Conservation (phyloP, 2,113 vertebrate species). For the Hemiscyllium ocellatum region DNA sequence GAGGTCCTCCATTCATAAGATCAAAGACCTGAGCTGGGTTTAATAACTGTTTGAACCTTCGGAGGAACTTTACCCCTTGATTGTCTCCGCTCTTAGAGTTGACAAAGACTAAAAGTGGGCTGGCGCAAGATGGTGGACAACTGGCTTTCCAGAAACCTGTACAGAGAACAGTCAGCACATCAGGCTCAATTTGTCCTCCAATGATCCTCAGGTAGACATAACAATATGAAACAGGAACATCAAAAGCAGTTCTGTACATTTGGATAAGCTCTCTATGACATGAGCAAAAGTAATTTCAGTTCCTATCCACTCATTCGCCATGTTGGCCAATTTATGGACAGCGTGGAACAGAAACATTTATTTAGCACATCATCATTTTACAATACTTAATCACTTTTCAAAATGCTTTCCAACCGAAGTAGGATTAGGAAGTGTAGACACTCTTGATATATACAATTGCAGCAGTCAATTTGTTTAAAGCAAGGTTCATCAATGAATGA, state of each 20-base stretch:
- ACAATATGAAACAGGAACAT: background rate
- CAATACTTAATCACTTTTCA: background rate
- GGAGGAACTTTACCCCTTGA: conserved; percentile 97
- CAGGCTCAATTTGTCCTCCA: background rate
- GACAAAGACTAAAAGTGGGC: conserved; percentile 93
- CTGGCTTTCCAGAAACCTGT: conserved; percentile 98
- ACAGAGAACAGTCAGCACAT: background rate
- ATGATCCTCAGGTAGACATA: too few species aligned
- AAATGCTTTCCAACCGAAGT: background rate
- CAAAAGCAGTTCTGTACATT: background rate
- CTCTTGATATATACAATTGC: background rate
- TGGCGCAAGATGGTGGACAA: conserved; percentile 92
- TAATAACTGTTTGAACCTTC: conserved; percentile 94
- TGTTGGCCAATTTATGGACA: background rate
- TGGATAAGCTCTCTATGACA: background rate
- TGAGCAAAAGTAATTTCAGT: background rate
- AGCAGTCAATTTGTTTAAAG: background rate
- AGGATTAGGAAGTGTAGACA: background rate
- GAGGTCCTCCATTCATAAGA: conserved; percentile 94
- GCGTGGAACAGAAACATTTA: background rate
- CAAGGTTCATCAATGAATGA: background rate
- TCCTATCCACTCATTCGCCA: background rate
- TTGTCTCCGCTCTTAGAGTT: conserved; percentile 99
- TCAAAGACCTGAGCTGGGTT: conserved; percentile 98
- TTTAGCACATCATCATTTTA: background rate